Evolutionary conservation across 1,140 invertebrate species (phyloP).

Genomic region (Campodea augens): DNA sequence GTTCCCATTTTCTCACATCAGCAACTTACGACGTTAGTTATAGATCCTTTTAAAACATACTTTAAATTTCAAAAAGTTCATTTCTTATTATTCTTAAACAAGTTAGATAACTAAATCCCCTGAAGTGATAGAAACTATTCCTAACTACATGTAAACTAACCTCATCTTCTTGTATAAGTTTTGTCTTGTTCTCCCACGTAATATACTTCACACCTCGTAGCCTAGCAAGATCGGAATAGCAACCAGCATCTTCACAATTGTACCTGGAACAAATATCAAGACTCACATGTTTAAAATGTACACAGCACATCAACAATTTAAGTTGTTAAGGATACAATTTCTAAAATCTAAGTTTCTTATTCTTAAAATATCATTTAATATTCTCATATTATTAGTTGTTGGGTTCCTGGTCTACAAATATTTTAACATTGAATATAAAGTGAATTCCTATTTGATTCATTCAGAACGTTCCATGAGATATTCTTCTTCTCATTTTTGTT

Average conservation of each 20-base stretch:
- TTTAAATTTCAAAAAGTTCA: no score
- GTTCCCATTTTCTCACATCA: no score
- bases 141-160: not conserved
- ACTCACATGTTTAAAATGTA: constrained; percentile 14
- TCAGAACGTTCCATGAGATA: constrained; percentile 1
- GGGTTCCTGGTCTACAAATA: not conserved
- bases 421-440: not conserved
- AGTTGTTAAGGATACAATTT: constrained; percentile 8
- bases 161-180: constrained; percentile 10
- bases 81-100: not conserved
- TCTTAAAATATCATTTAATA: not conserved
- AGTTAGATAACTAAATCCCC: not conserved
- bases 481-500: no score
- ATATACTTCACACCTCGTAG: not conserved
- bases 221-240: constrained; percentile 71
- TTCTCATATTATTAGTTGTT: not conserved
- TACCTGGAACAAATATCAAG: constrained; percentile 37
- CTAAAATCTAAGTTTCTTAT: not conserved
- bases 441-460: not conserved
- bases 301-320: constrained; percentile 7
- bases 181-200: not conserved
- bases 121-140: not conserved
- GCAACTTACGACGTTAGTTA: no score
- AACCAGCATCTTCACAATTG: constrained; percentile 87
- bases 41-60: no score